Evolutionary conservation across 2,888 invertebrate genomes (phyloP), one percentile per base, ranked within the genome.

Genomic region (Drosophila imparisetae): DNA sequence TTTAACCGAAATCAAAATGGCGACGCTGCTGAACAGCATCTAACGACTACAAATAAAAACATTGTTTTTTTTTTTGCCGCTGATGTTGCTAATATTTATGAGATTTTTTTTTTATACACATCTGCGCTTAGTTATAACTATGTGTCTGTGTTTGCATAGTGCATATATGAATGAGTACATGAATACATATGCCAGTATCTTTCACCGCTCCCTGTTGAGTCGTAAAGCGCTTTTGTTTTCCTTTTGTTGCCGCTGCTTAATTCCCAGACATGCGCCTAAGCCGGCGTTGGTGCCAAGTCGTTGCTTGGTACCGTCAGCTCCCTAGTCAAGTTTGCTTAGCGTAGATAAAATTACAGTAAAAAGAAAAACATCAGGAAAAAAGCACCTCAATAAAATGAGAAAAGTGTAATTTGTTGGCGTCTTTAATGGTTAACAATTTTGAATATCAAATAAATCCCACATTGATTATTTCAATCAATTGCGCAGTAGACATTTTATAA

Each of bases 1-100:
- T 86, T 88, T 67, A 86, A 79, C 61, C 75, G 71, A 72, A 75
- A 75, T 65, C 72, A 81, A 87, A 83, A 88, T 88, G 86, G 83
- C 88, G 80, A 48, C 62, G 69, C 30, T 29, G 52, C 55, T 48
- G 80, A 79, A 63, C 66, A 59, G 57, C 70, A 81, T 68, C 77
- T 73, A 78, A 80, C 67, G 76, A 78, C 72, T 55, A 66, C 54
- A 68, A 78, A 68, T 60, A 68, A 45, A 45, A 45, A 45, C 24
- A 15, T 8, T 45, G 45, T 15, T 53, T 73, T 64, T 64, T 53
- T 55, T 63, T 58, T 50, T 66, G 65, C 59, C 55, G 64, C 72
- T 63, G 24, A 70, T 75, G 52, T 62, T 71, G 55, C 66, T 72
- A 62, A 81, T 81, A 80, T 83, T 81, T 86, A 80, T 86, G 79